Percentiles rank a stretch among this genome's conserved stretches.
Evolutionary conservation across 2,888 invertebrate species (phyloP).

Genomic region (Cheilosia vernalis): DNA sequence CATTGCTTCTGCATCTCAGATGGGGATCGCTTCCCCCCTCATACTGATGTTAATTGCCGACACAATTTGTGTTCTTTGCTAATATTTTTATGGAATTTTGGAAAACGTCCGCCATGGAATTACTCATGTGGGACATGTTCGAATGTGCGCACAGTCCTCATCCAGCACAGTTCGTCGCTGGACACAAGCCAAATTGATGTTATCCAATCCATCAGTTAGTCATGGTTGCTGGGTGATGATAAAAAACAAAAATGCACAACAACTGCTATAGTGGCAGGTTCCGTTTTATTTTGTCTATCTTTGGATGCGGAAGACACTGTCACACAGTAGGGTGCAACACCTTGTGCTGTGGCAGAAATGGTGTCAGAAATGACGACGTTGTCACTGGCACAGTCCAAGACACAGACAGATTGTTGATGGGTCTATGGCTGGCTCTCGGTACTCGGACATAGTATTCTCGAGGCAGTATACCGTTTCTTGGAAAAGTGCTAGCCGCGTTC

Average conservation of each 20-base stretch:
- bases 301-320: constrained; percentile 45
- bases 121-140: constrained; percentile 32
- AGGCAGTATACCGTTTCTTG: background rate
- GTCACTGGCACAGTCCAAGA: background rate
- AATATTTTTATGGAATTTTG: constrained; percentile 26
- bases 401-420: constrained; percentile 20
- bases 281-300: background rate
- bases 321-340: constrained; percentile 54
- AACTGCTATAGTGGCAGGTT: constrained; percentile 30
- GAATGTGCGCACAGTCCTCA: constrained; percentile 1
- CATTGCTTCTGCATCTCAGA: background rate
- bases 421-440: background rate
- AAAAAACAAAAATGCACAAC: constrained; percentile 23
- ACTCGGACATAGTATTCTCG: constrained; percentile 14
- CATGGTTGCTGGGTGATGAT: constrained; percentile 54
- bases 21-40: background rate
- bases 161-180: constrained; percentile 21
- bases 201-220: constrained; percentile 65
- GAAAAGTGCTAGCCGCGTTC: background rate
- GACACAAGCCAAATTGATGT: constrained; percentile 64
- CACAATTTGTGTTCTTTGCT: background rate
- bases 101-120: constrained; percentile 15
- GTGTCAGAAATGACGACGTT: constrained; percentile 44
- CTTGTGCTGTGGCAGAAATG: constrained; percentile 50
- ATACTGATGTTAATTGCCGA: background rate